Base-by-base conservation (phyloP, 2,113 vertebrate species). In the Pterocles orientalis region DNA sequence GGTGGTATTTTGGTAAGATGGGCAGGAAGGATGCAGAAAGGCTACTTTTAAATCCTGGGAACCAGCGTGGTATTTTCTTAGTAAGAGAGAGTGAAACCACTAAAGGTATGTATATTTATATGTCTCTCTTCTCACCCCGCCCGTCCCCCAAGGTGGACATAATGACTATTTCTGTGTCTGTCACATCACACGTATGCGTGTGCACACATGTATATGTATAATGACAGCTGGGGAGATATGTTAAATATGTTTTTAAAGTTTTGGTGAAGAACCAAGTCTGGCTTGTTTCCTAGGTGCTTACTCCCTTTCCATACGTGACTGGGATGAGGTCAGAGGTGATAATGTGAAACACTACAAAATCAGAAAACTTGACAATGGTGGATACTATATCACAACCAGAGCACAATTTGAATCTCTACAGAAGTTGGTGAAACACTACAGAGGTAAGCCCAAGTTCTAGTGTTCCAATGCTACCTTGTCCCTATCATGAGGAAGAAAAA, bases 1-100 rank as follows among this genome's bases (percentile, higher is more conserved):
- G 99, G 97, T 99, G 99, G 99, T 99, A 99, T 98, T 99, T 99
- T 98, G 99, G 99, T 54, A 99, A 99, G 98, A 99, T 99, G 99
- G 99, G 99, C 43, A 99, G 99, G 61, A 99, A 99, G 97, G 99
- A 99, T 96, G 99, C 99, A 31, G 99, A 99, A 97, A 98, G 99
- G 94, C 97, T 99, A 86, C 98, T 99, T 92, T 95, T 99, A 96
- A 99, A 99, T 97, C 99, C 99, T 47, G 99, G 99, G 36, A 99
- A 99, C 96, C 98, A 99, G 68, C 98, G 98, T 94, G 99, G 99
- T 90, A 99, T 99, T 62, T 99, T 99, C 97, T 98, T 99, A 97
- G 99, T 99, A 89, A 98, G 99, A 96, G 99, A 99, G 96, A 99
- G 99, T 92, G 99, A 99, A 99, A 99, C 99, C 72, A 99, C 99